Evolutionary conservation across 2,113 vertebrate genomes (phyloP).

Genomic region (Malurus melanocephalus): DNA sequence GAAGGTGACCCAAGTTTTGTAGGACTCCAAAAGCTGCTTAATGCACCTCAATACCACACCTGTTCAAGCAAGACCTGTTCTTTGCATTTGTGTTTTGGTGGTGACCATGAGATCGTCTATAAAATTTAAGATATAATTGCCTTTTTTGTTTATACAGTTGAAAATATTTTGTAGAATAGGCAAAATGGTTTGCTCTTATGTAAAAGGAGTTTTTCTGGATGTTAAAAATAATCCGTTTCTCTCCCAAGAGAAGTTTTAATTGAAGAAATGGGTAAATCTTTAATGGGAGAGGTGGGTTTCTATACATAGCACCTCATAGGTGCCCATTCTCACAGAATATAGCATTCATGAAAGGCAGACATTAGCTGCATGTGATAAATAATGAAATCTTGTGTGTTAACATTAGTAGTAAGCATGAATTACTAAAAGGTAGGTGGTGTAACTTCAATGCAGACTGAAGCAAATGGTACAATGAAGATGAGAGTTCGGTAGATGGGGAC

Average conservation of each 20-base stretch:
- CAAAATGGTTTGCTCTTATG: background rate
- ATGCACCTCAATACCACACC: background rate
- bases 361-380: background rate
- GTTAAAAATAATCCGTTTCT: background rate
- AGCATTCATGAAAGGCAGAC: background rate
- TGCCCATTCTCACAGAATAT: background rate
- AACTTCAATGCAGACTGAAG: background rate
- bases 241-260: background rate
- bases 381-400: background rate
- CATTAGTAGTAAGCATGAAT: background rate
- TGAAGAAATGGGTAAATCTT: background rate
- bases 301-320: background rate
- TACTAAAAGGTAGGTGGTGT: background rate
- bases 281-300: background rate
- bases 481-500: background rate
- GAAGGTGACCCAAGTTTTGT: rapidly evolving
- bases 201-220: background rate
- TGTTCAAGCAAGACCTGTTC: background rate
- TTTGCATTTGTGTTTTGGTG: background rate
- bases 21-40: background rate
- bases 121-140: background rate
- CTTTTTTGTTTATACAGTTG: background rate
- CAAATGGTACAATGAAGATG: background rate
- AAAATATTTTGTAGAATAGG: background rate
- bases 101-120: background rate